Evolutionary conservation across 2,888 invertebrate species (phyloP).

Genomic region (Habrosyne pyritoides): DNA sequence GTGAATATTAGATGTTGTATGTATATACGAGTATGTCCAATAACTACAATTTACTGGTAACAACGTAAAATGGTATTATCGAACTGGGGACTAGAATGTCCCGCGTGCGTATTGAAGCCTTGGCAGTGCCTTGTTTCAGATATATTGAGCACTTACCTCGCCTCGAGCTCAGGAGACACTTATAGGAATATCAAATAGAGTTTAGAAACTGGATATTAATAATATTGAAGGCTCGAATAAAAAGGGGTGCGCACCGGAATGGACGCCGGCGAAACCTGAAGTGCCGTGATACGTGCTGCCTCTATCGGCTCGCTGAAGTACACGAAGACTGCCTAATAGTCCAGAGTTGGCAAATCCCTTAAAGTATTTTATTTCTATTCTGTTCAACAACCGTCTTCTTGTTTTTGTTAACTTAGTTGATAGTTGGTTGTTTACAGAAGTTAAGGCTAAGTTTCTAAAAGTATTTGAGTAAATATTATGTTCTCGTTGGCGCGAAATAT

Average conservation of each 20-base stretch:
- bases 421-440: neutral
- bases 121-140: constrained; percentile 44
- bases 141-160: constrained; percentile 48
- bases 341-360: constrained; percentile 50
- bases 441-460: neutral
- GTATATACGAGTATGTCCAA: constrained; percentile 18
- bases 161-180: constrained; percentile 36
- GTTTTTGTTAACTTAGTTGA: constrained; percentile 31
- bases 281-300: constrained; percentile 71
- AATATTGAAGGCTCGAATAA: constrained; percentile 24
- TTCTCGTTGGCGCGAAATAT: neutral
- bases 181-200: constrained; percentile 21
- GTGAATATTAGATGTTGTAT: constrained; percentile 8
- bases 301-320: constrained; percentile 68
- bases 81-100: constrained; percentile 61
- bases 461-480: neutral
- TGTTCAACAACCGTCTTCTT: constrained; percentile 17
- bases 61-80: constrained; percentile 50
- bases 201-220: constrained; percentile 19
- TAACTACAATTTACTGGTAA: constrained; percentile 49
- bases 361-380: neutral
- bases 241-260: constrained; percentile 62
- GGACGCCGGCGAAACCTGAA: constrained; percentile 73
- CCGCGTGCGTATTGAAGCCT: constrained; percentile 54
- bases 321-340: constrained; percentile 47